Base-by-base conservation (phyloP, 2,113 vertebrate species). In the Suncus etruscus region DNA sequence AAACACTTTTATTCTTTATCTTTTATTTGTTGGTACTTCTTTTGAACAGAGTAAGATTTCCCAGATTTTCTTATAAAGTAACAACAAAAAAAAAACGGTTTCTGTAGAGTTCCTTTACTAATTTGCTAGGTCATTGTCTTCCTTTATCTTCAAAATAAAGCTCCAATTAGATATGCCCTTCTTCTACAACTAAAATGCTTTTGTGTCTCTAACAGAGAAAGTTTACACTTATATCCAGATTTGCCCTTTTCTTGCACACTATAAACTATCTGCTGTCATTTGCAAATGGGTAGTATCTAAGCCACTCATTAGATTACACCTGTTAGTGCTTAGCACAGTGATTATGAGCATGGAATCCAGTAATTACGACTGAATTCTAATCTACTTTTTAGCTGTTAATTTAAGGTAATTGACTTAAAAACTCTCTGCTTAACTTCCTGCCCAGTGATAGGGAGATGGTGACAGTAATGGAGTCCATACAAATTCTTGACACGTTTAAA, bases 341-440 rank as follows among this genome's bases (percentile, higher is more conserved):
- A 8, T 66, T 77, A 58, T 48, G 75, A 90, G 9, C 63, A 61
- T 65, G 25, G 63, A 77, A 54, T 78, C 54, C 25, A 70, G 63
- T 81, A 73, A 54, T 79, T 88, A 73, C 68, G 47, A 61, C 24
- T 54, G 79, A 88, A 31, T 83, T 87, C 22, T 65, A 83, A 92
- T 74, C 25, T 3, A 90, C 76, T 88, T 45, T 24, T 58, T 73
- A 73, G 22, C 83, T 83, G 39, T 69, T 91, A 78, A 90, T 94
- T 87, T 93, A 82, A 76, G 11, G n/a, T 70, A 90, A 90, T 90
- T 93, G 92, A 72, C 66, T 88, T 86, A 76, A 61, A 61, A 69
- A 1, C 25, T 54, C 78, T 78, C 50, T 73, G 39, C 15, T 94
- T 83, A 82, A 47, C 75, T 83, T 83, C 29, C 31, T 83, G 25